These are phyloP conservation scores for Anastrepha obliqua DNA, from an alignment of 1,140 invertebrate species.

Conservation along the genomic window DNA sequence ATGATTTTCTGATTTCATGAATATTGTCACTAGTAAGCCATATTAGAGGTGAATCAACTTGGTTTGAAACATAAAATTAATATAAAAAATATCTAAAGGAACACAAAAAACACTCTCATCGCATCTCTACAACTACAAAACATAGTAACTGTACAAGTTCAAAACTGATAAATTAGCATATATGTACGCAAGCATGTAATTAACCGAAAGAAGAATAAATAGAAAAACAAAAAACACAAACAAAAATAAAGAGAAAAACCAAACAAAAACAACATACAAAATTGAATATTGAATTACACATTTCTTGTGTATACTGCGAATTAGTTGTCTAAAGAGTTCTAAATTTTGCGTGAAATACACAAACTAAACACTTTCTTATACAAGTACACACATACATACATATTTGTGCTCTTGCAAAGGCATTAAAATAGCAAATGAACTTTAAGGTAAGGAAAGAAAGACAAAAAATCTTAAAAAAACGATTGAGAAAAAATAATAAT, in stretches of 20 bases:
- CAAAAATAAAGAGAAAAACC: neutral
- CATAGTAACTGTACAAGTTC: slow-evolving; percentile 49
- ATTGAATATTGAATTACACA: neutral
- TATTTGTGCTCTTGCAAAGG: neutral
- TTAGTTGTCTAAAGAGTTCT: slow-evolving; percentile 45
- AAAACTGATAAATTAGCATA: slow-evolving; percentile 23
- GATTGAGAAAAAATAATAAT: neutral
- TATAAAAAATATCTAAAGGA: neutral
- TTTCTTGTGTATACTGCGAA: slow-evolving; percentile 17
- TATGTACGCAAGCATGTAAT: slow-evolving; percentile 22
- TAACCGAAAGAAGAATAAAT: neutral
- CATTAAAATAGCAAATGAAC: neutral
- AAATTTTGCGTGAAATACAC: slow-evolving; percentile 30
- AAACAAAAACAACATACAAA: neutral
- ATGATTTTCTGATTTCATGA: neutral
- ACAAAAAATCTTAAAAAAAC: neutral
- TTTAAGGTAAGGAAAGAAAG: neutral
- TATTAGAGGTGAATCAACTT: neutral
- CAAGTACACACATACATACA: neutral
- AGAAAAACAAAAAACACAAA: neutral
- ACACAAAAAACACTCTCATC: neutral
- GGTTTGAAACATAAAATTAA: neutral
- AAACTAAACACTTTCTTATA: slow-evolving; percentile 12
- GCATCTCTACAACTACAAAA: slow-evolving; percentile 50
- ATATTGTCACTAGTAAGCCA: slow-evolving; percentile 17